Conservation (phyloP, 1,140 invertebrate genomes). For the Tetramorium parvispinum region DNA sequence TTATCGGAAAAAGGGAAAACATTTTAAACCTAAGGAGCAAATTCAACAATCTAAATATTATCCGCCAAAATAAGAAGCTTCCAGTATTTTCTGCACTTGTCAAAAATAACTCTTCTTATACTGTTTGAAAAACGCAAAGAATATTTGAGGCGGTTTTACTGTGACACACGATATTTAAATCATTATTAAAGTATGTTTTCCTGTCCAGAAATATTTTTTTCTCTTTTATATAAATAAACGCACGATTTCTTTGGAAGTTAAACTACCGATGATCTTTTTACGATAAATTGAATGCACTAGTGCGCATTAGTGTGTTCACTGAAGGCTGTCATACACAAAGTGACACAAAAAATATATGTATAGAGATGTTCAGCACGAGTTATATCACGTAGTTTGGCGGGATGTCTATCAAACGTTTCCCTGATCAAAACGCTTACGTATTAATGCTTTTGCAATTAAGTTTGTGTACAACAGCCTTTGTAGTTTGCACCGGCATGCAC, state of each 20-base stretch:
- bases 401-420: not conserved
- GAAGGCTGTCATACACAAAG: conserved; percentile 25
- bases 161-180: not conserved
- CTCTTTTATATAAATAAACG: not conserved
- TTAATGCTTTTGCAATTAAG: not conserved
- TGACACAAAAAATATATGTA: not conserved
- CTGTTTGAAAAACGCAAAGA: not conserved
- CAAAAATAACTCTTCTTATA: not conserved
- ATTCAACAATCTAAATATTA: not conserved
- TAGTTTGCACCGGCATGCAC: not conserved
- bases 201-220: not conserved
- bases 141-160: not conserved
- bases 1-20: not conserved
- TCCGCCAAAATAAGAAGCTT: not conserved
- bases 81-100: not conserved
- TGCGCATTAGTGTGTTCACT: not conserved
- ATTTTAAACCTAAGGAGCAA: not conserved
- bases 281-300: not conserved
- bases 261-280: conserved; percentile 11
- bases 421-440: not conserved
- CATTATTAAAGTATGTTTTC: not conserved
- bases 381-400: not conserved
- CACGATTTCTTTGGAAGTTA: not conserved
- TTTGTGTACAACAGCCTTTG: not conserved
- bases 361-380: not conserved